These are phyloP conservation scores for Sesamia inferens DNA, from an alignment of 2,888 invertebrate species.

Conservation along the genomic window DNA sequence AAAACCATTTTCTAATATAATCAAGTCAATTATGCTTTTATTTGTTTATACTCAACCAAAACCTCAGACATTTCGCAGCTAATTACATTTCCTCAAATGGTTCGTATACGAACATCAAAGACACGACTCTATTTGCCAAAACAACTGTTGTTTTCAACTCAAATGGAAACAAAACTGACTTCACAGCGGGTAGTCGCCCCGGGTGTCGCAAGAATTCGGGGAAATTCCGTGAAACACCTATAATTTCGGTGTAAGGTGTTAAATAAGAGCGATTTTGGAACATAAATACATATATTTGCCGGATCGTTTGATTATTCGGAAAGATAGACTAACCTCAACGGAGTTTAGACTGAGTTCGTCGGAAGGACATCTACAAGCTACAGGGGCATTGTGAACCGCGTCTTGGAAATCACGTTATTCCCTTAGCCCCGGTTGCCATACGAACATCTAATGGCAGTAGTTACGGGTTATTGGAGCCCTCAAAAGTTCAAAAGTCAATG, in stretches of 20 bases:
- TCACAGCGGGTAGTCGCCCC: constrained; percentile 38
- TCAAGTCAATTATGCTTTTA: background rate
- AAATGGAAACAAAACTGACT: constrained; percentile 58
- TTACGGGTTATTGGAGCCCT: too few species aligned
- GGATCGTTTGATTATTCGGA: too few species aligned
- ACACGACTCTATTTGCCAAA: constrained; percentile 47
- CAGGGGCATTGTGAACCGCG: too few species aligned
- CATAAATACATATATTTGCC: too few species aligned
- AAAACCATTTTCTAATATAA: background rate
- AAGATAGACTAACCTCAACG: too few species aligned
- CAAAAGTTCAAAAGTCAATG: too few species aligned
- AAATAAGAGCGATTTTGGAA: background rate
- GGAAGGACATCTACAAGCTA: too few species aligned
- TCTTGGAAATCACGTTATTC: too few species aligned
- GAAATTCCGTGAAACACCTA: constrained; percentile 42
- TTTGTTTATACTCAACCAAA: background rate
- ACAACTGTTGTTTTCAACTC: constrained; percentile 52
- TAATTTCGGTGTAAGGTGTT: constrained; percentile 31
- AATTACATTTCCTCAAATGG: constrained; percentile 18
- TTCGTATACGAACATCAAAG: constrained; percentile 27
- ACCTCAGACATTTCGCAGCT: background rate
- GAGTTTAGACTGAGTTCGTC: too few species aligned
- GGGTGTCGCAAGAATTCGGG: constrained; percentile 28
- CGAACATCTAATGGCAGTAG: too few species aligned
- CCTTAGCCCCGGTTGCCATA: too few species aligned